Evolutionary conservation across 2,888 invertebrate genomes (phyloP), one percentile per base, ranked within the genome.

Genomic region (Galeopsomyia nigrocyanea): DNA sequence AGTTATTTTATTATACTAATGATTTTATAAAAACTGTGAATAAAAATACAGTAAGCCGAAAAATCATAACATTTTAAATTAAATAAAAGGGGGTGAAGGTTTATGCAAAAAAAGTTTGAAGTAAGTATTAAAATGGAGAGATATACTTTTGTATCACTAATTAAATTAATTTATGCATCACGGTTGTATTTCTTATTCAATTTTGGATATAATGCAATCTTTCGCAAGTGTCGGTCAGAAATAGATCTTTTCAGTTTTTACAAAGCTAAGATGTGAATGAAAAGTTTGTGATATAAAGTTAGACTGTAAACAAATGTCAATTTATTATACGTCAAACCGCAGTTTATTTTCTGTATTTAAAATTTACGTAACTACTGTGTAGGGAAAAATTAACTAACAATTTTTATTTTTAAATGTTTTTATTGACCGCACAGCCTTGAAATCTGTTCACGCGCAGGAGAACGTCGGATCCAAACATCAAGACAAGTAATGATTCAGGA

Each of bases 381-480:
- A 74, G 50, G 64, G 55, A n/a, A 58, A 62, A 61, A 47, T 5
- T 55, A 71, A 71, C 60, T 64, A 71, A 66, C 76, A 68, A 71
- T 55, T 77, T 26, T 71, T 74, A 74, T 77, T 79, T 80, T 81
- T 79, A 75, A 80, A 81, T 75, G 76, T 78, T 80, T 84, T 85
- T 84, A 85, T 85, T 85, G 81, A 84, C 83, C 81, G 82, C 84
- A 84, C 84, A 85, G 84, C 83, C 85, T 83, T 82, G 78, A 83
- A 84, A 83, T 83, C 79, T 83, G 81, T 80, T 78, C 78, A n/a
- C n/a, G 80, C 80, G 80, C 78, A 82, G 77, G 76, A 79, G 39
- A 78, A 75, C 76, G 72, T 72, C 78, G 63, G 50, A 78, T 77
- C 79, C 78, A 76, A 77, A 77, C 78, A 39, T 39, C 39, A 39